Percentiles rank a stretch among this genome's conserved stretches.
Evolutionary conservation across 1,140 invertebrate genomes (phyloP).

Genomic region (Rhagoletis pomonella): DNA sequence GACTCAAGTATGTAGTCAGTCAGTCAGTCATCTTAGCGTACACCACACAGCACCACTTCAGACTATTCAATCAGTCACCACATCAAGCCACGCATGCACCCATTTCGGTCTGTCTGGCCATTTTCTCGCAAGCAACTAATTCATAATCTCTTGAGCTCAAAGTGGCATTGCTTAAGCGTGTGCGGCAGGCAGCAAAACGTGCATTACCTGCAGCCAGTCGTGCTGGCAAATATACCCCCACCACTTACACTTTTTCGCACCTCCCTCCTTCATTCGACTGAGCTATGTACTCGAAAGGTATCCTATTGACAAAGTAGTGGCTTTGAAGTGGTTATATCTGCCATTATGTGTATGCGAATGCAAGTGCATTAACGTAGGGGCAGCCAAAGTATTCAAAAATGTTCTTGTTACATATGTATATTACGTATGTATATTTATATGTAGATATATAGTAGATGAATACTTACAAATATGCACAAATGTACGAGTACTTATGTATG

Average conservation of each 20-base stretch:
- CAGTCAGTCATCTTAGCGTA: not conserved
- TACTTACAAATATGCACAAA: too few species aligned
- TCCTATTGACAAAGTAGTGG: slow-evolving; percentile 25
- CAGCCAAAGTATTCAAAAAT: not conserved
- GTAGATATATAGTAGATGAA: not conserved
- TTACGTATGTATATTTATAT: not conserved
- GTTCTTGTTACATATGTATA: not conserved
- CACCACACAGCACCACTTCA: not conserved
- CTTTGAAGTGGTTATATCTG: not conserved
- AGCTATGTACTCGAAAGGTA: not conserved
- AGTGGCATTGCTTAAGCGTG: not conserved
- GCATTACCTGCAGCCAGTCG: slow-evolving; percentile 50
- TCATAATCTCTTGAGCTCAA: slow-evolving; percentile 33
- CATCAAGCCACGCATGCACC: not conserved
- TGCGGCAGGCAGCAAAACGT: slow-evolving; percentile 17
- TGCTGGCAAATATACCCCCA: not conserved
- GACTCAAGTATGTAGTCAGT: too few species aligned
- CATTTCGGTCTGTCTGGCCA: not conserved
- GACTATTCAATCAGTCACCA: slow-evolving; percentile 18
- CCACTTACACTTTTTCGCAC: not conserved
- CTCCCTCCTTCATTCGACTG: not conserved
- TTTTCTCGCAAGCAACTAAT: slow-evolving; percentile 38
- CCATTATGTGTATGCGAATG: not conserved
- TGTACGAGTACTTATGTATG: too few species aligned
- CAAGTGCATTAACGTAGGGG: not conserved